Evolutionary conservation across 2,797 vertebrate species (phyloP).

Genomic region (Threskiornis aethiopicus): DNA sequence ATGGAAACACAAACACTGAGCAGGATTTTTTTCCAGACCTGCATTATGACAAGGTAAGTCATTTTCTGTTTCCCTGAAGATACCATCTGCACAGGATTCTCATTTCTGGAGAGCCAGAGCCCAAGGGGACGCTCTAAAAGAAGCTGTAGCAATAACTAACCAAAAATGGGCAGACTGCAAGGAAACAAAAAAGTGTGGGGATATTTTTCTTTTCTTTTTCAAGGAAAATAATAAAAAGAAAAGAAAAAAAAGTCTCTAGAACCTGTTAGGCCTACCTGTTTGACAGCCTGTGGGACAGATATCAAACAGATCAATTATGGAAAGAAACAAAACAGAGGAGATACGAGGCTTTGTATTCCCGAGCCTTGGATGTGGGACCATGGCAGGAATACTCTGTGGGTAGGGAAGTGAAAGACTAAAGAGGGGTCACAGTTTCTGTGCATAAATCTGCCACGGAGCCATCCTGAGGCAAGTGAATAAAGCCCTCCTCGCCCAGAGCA

Average conservation of each 20-base stretch:
- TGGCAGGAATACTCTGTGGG: background rate
- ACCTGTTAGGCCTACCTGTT: background rate
- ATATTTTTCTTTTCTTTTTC: background rate
- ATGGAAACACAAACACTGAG: background rate
- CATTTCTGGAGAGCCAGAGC: slow-evolving; percentile 33
- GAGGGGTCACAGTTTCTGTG: background rate
- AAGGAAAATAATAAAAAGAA: background rate
- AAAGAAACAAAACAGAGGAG: background rate
- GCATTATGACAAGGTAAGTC: background rate
- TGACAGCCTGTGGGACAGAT: background rate
- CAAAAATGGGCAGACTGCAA: background rate
- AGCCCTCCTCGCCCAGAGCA: background rate
- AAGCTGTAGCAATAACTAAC: slow-evolving; percentile 4
- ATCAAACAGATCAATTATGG: background rate
- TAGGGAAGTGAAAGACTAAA: background rate
- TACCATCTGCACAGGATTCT: slow-evolving; percentile 13
- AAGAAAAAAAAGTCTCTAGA: background rate
- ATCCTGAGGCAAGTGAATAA: background rate
- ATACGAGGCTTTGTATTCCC: background rate
- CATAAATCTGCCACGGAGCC: background rate
- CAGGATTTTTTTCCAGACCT: background rate
- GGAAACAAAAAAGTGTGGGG: background rate
- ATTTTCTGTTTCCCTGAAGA: slow-evolving; percentile 12
- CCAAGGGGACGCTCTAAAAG: slow-evolving; percentile 34
- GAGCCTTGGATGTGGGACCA: background rate